Conservation (phyloP, 2,888 invertebrate species). For the Kryphioiulus occultus region DNA sequence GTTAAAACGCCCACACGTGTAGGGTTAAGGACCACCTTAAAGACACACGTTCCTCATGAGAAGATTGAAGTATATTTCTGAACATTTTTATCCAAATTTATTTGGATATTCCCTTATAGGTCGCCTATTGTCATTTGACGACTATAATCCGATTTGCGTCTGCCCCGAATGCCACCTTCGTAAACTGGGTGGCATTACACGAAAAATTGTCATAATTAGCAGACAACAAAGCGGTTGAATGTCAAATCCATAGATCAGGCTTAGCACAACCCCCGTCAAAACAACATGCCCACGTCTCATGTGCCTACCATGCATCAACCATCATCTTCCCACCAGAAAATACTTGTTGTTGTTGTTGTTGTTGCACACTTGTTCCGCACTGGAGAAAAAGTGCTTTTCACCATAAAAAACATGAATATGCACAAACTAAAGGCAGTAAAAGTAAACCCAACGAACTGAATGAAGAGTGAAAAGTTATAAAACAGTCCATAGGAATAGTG, state of each 20-base stretch:
- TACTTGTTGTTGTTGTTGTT: not conserved
- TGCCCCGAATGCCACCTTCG: conserved; percentile 19
- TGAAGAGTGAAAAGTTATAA: not conserved
- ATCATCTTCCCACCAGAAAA: not conserved
- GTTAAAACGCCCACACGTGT: no score
- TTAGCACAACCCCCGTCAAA: not conserved
- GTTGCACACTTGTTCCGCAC: not conserved
- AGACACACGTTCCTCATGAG: no score
- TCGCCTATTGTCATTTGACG: not conserved
- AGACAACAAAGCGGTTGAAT: conserved; percentile 35
- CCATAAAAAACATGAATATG: not conserved
- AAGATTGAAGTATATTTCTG: no score
- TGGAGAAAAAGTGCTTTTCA: not conserved
- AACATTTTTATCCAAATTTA: no score
- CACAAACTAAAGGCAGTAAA: not conserved
- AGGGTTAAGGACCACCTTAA: no score
- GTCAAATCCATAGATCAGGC: conserved; percentile 15
- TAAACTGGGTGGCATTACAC: conserved; percentile 25
- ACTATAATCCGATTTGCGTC: not conserved
- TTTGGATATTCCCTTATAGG: not conserved
- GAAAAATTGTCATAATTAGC: conserved; percentile 27
- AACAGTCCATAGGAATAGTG: no score
- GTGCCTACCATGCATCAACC: conserved; percentile 10
- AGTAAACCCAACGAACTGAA: not conserved
- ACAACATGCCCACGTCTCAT: not conserved